These are phyloP conservation scores for Pegoplata infirma DNA, from an alignment of 2,888 invertebrate genomes.

Conservation along the genomic window DNA sequence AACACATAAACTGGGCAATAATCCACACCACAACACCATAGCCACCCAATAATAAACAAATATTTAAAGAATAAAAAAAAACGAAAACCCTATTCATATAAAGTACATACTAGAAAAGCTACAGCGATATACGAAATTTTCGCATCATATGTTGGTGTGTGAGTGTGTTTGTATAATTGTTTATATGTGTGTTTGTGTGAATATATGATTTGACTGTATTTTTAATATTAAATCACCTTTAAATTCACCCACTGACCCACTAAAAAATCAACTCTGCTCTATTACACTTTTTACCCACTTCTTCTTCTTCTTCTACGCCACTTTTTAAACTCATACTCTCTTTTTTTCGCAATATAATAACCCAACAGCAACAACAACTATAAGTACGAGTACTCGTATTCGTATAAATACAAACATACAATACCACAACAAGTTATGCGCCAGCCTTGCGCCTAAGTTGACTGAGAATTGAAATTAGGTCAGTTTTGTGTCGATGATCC, in stretches of 20 bases:
- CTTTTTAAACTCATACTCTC: slow-evolving; percentile 22
- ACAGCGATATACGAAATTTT: not conserved
- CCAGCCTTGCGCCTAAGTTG: slow-evolving; percentile 71
- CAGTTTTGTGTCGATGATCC: slow-evolving; percentile 79
- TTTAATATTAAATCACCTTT: slow-evolving; percentile 60
- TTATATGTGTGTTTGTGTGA: slow-evolving; percentile 20
- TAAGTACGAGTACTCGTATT: slow-evolving; percentile 11
- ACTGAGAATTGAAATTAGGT: slow-evolving; percentile 77
- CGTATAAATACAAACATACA: slow-evolving; percentile 21
- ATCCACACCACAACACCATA: no score
- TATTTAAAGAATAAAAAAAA: not conserved
- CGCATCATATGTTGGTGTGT: not conserved
- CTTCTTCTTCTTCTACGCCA: slow-evolving; percentile 12
- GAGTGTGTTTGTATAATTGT: slow-evolving; percentile 13
- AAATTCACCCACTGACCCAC: slow-evolving; percentile 63
- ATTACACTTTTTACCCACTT: no score
- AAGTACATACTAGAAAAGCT: not conserved
- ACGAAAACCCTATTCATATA: no score
- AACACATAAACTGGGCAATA: slow-evolving; percentile 38
- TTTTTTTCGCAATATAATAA: not conserved
- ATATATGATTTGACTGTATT: slow-evolving; percentile 20
- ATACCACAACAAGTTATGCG: slow-evolving; percentile 42
- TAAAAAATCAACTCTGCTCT: slow-evolving; percentile 59
- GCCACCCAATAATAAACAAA: not conserved
- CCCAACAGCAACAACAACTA: slow-evolving; percentile 18